Evolutionary conservation across 2,113 vertebrate genomes (phyloP), one percentile per base, ranked within the genome.

Genomic region (Cololabis saira): DNA sequence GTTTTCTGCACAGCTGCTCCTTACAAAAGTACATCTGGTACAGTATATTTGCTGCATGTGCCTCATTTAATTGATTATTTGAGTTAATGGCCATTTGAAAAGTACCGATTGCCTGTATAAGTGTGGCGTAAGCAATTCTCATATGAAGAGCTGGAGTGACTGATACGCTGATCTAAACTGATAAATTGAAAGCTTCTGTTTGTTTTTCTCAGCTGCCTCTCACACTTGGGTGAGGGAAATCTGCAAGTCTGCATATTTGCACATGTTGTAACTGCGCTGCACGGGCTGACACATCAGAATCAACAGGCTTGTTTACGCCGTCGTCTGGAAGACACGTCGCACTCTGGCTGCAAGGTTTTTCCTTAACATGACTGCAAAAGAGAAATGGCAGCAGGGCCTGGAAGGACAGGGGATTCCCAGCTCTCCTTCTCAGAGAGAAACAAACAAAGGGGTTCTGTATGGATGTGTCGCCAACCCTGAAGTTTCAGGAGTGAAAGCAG

Each of bases 401-500:
- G 40, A 47, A 56, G 57, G 43, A 33, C 60, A 51, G 33, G n/a
- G 33, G 70, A 71, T 45, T 49, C 30, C 54, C 0, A 18, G 67
- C 67, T 83, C 75, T 63, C 63, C 57, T 68, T 79, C 63, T 62
- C 60, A 72, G 49, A 61, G 18, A 0, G 14, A 48, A 40, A 27
- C 12, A 17, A 9, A 76, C 67, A 79, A 65, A 67, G 76, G 7
- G 11, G 18, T 63, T n/a, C 76, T 56, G 64, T 73, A 54, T 66
- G 63, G 12, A 19, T 6, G 53, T 0, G 17, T 18, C 1, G 1
- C 71, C 60, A 60, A 70, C 2, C 63, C 16, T 43, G 4, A 58
- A 58, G 61, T 67, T 62, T 71, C 69, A 65, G 42, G 58, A 44
- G 47, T 67, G 49, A 83, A 74, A 78, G 66, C 50, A 27, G 37